Conservation (phyloP, 30 jellyfish, hydroid and myxozoan species). For the Hydractinia symbiolongicarpus region DNA sequence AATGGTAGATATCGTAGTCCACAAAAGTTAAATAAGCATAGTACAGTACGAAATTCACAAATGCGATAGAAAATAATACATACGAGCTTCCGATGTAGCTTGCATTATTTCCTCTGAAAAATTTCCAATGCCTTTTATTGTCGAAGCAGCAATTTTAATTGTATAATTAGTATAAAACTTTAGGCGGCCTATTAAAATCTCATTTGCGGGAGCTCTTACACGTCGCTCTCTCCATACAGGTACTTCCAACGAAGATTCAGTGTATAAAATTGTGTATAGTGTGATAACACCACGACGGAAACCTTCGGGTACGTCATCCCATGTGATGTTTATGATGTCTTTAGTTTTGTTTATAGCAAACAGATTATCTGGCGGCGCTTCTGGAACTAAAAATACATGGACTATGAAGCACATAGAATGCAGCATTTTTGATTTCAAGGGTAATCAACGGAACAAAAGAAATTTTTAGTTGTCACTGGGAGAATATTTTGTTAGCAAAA, state of each 20-base stretch:
- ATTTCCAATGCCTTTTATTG: neutral
- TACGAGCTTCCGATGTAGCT: conserved; percentile 3
- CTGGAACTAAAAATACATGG: neutral
- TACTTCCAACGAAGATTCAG: neutral
- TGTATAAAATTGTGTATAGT: neutral
- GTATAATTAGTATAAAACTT: neutral
- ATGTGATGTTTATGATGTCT: neutral
- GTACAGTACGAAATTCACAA: too few species aligned
- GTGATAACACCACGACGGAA: neutral
- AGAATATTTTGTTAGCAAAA: neutral
- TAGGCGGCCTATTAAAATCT: neutral
- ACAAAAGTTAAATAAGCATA: too few species aligned
- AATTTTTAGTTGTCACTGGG: neutral
- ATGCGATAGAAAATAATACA: neutral
- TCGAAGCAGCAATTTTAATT: neutral
- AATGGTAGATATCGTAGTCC: neutral
- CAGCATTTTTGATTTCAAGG: neutral
- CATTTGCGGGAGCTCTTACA: neutral
- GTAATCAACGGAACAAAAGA: neutral
- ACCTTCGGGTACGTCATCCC: neutral
- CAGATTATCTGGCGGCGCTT: neutral
- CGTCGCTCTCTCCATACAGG: neutral
- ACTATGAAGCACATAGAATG: neutral
- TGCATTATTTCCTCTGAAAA: neutral
- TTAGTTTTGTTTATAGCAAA: neutral